Evolutionary conservation across 2,888 invertebrate genomes (phyloP).

Genomic region (Eupeodes latifasciatus): DNA sequence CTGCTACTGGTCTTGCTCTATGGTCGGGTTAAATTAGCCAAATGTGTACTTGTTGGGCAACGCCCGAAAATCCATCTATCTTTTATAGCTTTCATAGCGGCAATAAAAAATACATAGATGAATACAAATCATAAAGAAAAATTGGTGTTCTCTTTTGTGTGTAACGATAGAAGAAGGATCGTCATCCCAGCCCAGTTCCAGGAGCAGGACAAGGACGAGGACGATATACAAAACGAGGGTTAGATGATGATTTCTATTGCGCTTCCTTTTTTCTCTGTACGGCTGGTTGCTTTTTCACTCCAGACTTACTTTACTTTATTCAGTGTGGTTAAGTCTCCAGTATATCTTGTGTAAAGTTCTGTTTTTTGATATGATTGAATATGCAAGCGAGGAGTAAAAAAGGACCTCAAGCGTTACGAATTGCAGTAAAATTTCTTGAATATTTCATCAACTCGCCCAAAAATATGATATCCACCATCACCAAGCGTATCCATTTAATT

Average conservation of each 20-base stretch:
- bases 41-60: constrained; percentile 72
- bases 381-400: constrained; percentile 19
- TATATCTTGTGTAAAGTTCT: constrained; percentile 44
- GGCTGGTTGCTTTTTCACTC: constrained; percentile 17
- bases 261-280: not conserved
- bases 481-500: constrained; percentile 62
- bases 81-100: constrained; percentile 69
- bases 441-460: constrained; percentile 31
- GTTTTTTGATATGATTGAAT: constrained; percentile 61
- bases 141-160: constrained; percentile 50
- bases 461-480: constrained; percentile 14
- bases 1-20: constrained; percentile 3
- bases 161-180: constrained; percentile 40
- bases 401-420: constrained; percentile 61
- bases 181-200: not conserved
- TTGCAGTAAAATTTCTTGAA: constrained; percentile 63
- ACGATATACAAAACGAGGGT: constrained; percentile 24
- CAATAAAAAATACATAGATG: constrained; percentile 75
- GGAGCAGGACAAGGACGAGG: not conserved
- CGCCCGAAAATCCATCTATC: constrained; percentile 75
- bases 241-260: constrained; percentile 40
- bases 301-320: not conserved
- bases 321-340: constrained; percentile 7
- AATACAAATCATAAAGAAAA: constrained; percentile 76
- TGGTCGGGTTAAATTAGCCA: constrained; percentile 76